These are phyloP conservation scores for Lasioglossum villosulum DNA, from an alignment of 2,888 invertebrate genomes.

Conservation along the genomic window DNA sequence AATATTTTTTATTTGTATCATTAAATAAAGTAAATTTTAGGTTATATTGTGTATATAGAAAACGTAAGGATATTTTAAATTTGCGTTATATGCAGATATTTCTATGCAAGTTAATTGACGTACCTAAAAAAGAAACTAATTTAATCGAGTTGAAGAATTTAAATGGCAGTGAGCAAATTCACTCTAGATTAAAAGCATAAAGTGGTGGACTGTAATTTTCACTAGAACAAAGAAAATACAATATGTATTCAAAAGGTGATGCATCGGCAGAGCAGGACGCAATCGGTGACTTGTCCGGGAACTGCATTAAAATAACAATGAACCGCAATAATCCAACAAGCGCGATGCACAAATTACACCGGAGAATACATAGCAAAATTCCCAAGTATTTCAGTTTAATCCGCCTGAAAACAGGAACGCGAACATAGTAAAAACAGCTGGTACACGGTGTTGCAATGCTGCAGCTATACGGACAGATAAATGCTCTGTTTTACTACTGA, in stretches of 20 bases:
- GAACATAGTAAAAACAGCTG: conserved; percentile 34
- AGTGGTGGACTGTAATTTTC: not conserved
- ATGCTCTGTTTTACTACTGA: conserved; percentile 47
- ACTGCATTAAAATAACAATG: not conserved
- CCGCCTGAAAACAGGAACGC: conserved; percentile 25
- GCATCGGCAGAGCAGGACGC: not conserved
- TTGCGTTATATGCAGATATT: too few relatives aligned
- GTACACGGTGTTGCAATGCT: conserved; percentile 22
- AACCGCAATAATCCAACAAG: conserved; percentile 15
- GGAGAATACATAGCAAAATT: conserved; percentile 30
- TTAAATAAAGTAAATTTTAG: too few relatives aligned
- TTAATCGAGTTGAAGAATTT: too few relatives aligned
- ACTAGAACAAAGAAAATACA: not conserved
- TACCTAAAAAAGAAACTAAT: too few relatives aligned
- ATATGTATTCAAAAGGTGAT: not conserved
- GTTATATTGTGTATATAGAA: too few relatives aligned
- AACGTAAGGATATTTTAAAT: too few relatives aligned
- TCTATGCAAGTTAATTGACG: too few relatives aligned
- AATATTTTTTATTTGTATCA: too few relatives aligned
- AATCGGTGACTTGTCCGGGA: not conserved
- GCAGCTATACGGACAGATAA: conserved; percentile 33
- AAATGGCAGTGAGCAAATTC: too few relatives aligned
- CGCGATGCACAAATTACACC: not conserved
- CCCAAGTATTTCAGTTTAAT: conserved; percentile 4
- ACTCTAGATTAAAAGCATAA: too few relatives aligned